phyloP scores from a whole-genome alignment of 2,113 vertebrate genomes.

The Stercorarius parasiticus region DNA sequence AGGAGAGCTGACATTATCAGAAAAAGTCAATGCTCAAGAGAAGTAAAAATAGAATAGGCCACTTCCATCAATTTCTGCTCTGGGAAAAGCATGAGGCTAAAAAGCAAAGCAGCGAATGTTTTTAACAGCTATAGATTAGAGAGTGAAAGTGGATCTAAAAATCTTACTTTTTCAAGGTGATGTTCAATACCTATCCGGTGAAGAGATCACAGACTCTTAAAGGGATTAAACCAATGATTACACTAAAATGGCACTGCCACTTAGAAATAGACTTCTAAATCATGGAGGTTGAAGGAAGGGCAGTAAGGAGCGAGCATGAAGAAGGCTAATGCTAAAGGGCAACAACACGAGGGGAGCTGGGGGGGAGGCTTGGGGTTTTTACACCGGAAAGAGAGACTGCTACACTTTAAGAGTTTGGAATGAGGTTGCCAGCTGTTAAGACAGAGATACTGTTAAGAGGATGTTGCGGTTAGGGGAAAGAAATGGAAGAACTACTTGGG shows the following conservation, averaged over 20 bases:
- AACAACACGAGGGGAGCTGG: not conserved
- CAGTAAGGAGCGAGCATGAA: not conserved
- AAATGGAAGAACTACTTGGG: not conserved
- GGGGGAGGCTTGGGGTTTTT: not conserved
- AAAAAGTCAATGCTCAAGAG: conserved; percentile 27
- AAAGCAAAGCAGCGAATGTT: conserved; percentile 36
- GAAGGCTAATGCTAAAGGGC: conserved; percentile 4
- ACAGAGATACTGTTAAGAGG: not conserved
- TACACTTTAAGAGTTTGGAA: not conserved
- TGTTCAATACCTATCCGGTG: conserved; percentile 51
- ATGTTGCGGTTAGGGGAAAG: not conserved
- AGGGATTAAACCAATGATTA: conserved; percentile 59
- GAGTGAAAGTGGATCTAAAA: conserved; percentile 61
- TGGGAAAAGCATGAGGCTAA: conserved; percentile 11
- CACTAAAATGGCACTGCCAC: conserved; percentile 45
- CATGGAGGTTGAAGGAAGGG: conserved; percentile 15
- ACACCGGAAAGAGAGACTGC: not conserved
- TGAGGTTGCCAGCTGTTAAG: not conserved
- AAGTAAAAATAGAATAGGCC: conserved; percentile 39
- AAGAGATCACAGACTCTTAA: conserved; percentile 33
- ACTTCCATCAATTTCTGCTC: conserved; percentile 51
- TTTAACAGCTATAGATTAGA: conserved; percentile 58
- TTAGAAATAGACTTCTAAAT: conserved; percentile 7
- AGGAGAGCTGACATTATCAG: conserved; percentile 7
- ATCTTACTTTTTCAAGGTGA: conserved; percentile 41